Evolutionary conservation across 1,140 invertebrate genomes (phyloP).

Genomic region (Achatina immaculata): DNA sequence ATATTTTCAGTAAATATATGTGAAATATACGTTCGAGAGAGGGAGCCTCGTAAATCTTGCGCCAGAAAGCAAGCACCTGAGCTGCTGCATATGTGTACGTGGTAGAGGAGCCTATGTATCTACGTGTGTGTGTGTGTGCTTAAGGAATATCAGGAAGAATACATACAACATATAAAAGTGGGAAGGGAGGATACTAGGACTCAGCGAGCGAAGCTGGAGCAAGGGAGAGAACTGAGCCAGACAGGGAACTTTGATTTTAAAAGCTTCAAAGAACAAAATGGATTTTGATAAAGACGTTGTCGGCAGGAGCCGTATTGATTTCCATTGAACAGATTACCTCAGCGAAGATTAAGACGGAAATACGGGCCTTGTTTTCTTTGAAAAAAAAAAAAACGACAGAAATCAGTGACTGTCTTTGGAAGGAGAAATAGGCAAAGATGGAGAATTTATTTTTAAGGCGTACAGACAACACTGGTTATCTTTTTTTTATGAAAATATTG

Average conservation of each 20-base stretch:
- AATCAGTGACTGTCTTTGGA: not conserved
- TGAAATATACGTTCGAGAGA: no score
- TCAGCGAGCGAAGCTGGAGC: not conserved
- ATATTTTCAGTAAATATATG: no score
- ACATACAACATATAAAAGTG: not conserved
- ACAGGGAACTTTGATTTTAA: slow-evolving; percentile 11
- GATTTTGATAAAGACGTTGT: slow-evolving; percentile 8
- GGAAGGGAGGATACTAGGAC: not conserved
- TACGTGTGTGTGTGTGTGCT: not conserved
- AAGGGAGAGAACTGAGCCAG: not conserved
- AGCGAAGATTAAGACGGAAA: slow-evolving; percentile 7
- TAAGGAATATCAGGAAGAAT: not conserved
- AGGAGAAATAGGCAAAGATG: no score
- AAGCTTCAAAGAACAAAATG: slow-evolving; percentile 19
- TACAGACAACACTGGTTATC: no score
- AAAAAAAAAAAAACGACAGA: not conserved
- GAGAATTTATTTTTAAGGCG: no score
- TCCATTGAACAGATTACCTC: not conserved
- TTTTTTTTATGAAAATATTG: no score
- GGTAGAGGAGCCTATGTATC: no score
- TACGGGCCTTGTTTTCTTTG: not conserved
- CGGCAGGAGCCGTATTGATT: slow-evolving; percentile 3
- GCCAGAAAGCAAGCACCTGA: no score
- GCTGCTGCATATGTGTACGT: no score
- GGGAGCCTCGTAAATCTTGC: no score